Conservation (phyloP, 1,140 invertebrate species). For the Anastatus disparis region DNA sequence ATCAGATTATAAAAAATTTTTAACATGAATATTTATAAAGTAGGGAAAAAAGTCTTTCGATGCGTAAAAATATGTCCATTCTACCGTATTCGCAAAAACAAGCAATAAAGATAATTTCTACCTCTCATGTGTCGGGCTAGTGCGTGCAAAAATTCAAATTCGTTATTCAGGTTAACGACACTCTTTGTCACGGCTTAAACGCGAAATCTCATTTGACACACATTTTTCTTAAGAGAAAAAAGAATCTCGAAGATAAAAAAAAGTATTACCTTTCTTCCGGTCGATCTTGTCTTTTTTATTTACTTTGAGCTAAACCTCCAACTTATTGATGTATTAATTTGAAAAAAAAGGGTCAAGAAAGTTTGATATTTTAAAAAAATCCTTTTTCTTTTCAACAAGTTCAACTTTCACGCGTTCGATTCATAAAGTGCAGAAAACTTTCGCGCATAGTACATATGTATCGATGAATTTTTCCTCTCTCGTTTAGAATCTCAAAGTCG, state of each 20-base stretch:
- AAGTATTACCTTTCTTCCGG: not conserved
- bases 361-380: not conserved
- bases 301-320: too few relatives aligned
- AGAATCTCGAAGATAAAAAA: too few relatives aligned
- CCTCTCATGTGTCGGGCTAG: not conserved
- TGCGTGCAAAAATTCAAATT: not conserved
- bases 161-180: conserved; percentile 8
- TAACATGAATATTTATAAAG: too few relatives aligned
- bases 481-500: not conserved
- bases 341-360: not conserved
- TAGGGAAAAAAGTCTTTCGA: too few relatives aligned
- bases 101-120: not conserved
- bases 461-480: not conserved
- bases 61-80: too few relatives aligned
- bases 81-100: too few relatives aligned
- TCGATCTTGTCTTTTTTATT: not conserved
- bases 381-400: too few relatives aligned
- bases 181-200: not conserved
- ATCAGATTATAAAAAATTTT: too few relatives aligned
- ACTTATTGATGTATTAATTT: too few relatives aligned
- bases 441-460: too few relatives aligned
- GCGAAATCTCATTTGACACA: conserved; percentile 6
- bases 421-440: not conserved
- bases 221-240: not conserved
- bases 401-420: not conserved